Conservation (phyloP, 2,113 vertebrate species). For the Barnardius zonarius region DNA sequence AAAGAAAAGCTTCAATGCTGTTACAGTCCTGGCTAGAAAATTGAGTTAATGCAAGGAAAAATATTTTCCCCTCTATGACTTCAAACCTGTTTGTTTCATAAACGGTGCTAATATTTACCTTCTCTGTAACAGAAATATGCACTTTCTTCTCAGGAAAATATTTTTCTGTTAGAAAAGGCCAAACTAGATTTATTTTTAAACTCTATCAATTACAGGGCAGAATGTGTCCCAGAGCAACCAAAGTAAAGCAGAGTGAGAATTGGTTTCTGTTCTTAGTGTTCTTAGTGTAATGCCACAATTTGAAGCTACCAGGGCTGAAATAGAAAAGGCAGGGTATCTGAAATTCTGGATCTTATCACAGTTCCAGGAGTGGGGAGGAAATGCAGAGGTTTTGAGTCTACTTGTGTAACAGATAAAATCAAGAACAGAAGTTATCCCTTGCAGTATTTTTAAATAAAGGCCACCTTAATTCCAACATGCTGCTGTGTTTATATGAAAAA, state of each 20-base stretch:
- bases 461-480: background rate
- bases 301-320: background rate
- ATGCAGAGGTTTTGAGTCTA: background rate
- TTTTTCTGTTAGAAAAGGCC: conserved; percentile 6
- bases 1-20: conserved; percentile 15
- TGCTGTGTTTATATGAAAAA: background rate
- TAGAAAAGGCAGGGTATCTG: background rate
- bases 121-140: background rate
- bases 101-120: background rate
- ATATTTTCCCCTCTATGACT: conserved; percentile 17
- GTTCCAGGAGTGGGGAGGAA: background rate
- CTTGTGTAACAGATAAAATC: background rate
- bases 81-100: conserved; percentile 27
- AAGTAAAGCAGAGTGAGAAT: conserved; percentile 7
- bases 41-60: background rate
- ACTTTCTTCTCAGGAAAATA: conserved; percentile 37
- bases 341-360: background rate
- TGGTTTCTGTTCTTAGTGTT: background rate
- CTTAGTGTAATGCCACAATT: background rate
- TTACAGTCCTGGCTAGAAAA: background rate
- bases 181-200: conserved; percentile 38
- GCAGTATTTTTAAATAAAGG: background rate
- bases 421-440: background rate
- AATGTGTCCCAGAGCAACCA: background rate
- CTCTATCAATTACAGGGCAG: conserved; percentile 17